Evolutionary conservation across 1,140 invertebrate species (phyloP).

Genomic region (Hermatobates lingyangjiaoensis): DNA sequence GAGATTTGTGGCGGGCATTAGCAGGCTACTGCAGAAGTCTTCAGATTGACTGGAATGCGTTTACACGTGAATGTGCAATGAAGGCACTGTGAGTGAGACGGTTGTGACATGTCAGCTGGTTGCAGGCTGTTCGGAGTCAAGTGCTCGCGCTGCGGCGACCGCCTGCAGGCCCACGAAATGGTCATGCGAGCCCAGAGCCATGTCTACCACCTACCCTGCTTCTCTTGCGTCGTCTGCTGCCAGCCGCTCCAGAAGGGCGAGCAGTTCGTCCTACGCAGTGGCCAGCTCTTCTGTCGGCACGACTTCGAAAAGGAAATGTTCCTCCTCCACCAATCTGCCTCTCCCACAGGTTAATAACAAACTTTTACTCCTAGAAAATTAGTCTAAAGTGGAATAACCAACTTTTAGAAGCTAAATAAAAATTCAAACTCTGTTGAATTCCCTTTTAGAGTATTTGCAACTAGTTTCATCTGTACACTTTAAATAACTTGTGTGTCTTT

Average conservation of each 20-base stretch:
- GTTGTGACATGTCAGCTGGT: too few relatives aligned
- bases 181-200: constrained; percentile 70
- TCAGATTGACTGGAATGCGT: too few relatives aligned
- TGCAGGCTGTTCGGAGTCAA: constrained; percentile 77
- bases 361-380: background rate
- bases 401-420: too few relatives aligned
- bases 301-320: constrained; percentile 86
- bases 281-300: constrained; percentile 79
- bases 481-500: too few relatives aligned
- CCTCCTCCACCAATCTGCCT: constrained; percentile 50
- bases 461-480: too few relatives aligned
- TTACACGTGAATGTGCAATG: too few relatives aligned
- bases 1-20: too few relatives aligned
- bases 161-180: constrained; percentile 76
- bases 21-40: too few relatives aligned
- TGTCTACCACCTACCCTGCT: constrained; percentile 80
- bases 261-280: constrained; percentile 79
- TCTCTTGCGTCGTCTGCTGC: constrained; percentile 80
- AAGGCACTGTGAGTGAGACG: too few relatives aligned
- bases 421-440: too few relatives aligned
- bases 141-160: constrained; percentile 76
- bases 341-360: constrained; percentile 26
- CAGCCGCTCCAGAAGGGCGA: constrained; percentile 86
- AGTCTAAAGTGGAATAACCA: too few relatives aligned
- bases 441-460: too few relatives aligned